Evolutionary conservation across 2,797 vertebrate species (phyloP).

Genomic region (Sebastes itinus): DNA sequence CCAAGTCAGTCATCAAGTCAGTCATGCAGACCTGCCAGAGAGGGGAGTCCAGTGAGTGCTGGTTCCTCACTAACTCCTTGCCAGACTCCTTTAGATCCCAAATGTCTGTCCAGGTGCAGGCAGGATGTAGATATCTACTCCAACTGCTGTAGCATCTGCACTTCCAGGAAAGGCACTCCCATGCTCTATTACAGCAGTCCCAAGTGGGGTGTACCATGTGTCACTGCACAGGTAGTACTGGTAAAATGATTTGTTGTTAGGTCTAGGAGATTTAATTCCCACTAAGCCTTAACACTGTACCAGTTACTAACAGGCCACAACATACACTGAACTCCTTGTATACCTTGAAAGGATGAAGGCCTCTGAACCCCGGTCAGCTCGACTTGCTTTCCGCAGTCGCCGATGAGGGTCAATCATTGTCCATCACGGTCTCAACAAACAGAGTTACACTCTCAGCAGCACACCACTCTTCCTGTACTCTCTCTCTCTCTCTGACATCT

Average conservation of each 20-base stretch:
- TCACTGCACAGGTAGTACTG: not conserved
- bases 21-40: not conserved
- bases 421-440: not conserved
- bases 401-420: not conserved
- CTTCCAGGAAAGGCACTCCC: not conserved
- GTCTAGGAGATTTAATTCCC: not conserved
- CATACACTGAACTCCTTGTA: not conserved
- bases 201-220: not conserved
- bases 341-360: not conserved
- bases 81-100: not conserved
- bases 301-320: not conserved
- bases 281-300: not conserved
- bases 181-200: not conserved
- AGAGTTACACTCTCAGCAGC: not conserved
- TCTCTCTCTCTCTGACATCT: not conserved
- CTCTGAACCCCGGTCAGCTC: not conserved
- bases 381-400: not conserved
- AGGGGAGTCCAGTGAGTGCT: not conserved
- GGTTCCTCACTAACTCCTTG: not conserved
- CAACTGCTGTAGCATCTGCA: not conserved
- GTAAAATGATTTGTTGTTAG: not conserved
- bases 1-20: not conserved
- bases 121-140: not conserved
- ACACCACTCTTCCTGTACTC: not conserved
- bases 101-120: not conserved